phyloP scores from a whole-genome alignment of 53 echinoderm and acorn worm species.

The Arbacia lixula region DNA sequence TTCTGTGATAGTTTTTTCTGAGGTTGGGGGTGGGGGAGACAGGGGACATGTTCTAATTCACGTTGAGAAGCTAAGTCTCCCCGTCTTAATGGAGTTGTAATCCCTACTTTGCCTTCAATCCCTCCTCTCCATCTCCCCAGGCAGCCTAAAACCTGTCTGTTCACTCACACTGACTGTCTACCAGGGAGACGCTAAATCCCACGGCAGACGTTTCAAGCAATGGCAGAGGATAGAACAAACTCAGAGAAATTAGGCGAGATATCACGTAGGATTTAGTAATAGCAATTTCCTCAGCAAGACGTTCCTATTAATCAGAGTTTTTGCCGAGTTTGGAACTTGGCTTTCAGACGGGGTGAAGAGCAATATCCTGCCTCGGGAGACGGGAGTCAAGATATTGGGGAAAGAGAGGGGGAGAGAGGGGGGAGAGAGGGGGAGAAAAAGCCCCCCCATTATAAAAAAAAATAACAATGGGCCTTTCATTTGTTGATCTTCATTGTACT shows the following conservation, averaged over 20 bases:
- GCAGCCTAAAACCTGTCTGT: too few relatives aligned
- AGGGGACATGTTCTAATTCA: too few relatives aligned
- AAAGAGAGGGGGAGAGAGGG: not conserved
- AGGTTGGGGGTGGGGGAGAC: too few relatives aligned
- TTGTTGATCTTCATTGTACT: too few relatives aligned
- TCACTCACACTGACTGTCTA: not conserved
- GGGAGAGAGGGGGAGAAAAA: not conserved
- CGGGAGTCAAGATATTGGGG: not conserved
- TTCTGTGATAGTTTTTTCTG: too few relatives aligned
- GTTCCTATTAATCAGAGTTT: conserved; percentile 11
- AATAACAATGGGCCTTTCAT: too few relatives aligned
- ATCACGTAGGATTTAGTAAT: conserved; percentile 22
- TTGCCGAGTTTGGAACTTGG: not conserved
- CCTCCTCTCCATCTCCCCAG: too few relatives aligned
- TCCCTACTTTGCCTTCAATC: too few relatives aligned
- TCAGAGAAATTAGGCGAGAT: conserved; percentile 16
- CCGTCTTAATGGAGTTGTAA: too few relatives aligned
- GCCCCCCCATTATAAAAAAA: too few relatives aligned
- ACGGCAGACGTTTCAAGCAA: conserved; percentile 8
- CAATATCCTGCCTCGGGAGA: conserved; percentile 27
- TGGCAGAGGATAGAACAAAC: conserved; percentile 21
- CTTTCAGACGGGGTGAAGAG: not conserved
- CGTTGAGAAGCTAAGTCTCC: too few relatives aligned
- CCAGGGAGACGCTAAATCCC: conserved; percentile 9
- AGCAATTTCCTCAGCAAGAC: conserved; percentile 29